Base-by-base conservation (phyloP, 2,888 invertebrate species). In the Brachyptera risi region DNA sequence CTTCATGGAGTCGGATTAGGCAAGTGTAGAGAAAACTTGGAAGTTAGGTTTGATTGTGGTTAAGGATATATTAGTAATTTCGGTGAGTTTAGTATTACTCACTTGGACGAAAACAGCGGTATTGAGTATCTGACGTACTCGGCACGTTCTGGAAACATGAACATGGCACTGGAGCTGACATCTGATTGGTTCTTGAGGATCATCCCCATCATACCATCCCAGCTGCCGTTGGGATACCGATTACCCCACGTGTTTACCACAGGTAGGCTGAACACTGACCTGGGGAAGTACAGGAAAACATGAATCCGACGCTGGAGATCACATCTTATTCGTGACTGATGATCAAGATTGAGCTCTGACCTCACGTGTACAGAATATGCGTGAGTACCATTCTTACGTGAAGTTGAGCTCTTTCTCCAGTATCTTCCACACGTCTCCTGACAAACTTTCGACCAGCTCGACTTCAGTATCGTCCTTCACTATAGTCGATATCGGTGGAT, bases 361-460 rank as follows among this genome's bases (percentile, higher is more conserved):
- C n/a, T n/a, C n/a, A n/a, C n/a, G n/a, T n/a, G n/a, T n/a, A n/a
- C n/a, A n/a, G n/a, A n/a, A n/a, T n/a, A n/a, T n/a, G n/a, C 11
- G 35, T 35, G 7, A 35, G 35, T n/a, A n/a, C 11, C 35, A 40
- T 40, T 19, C 44, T 44, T 44, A 44, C 44, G 44, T 44, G 44
- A 44, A 44, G 44, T 44, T 44, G 2, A 44, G 21, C 4, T 21
- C 21, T 11, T 11, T 5, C 44, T 44, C 44, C 21, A 44, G 19
- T 11, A 44, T 21, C 9, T 21, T 44, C 44, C 44, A 44, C 19
- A 44, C 44, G 3, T 17, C 11, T 21, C 19, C 44, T 2, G 44
- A 44, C 17, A 44, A 19, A 11, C 44, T 19, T 11, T 11, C 9
- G 3, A 21, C 11, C 2, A 19, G 5, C 21, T 17, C 21, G 11